These are phyloP conservation scores for Pristionchus maxplancki DNA, from an alignment of 2,888 invertebrate genomes.

Conservation along the genomic window DNA sequence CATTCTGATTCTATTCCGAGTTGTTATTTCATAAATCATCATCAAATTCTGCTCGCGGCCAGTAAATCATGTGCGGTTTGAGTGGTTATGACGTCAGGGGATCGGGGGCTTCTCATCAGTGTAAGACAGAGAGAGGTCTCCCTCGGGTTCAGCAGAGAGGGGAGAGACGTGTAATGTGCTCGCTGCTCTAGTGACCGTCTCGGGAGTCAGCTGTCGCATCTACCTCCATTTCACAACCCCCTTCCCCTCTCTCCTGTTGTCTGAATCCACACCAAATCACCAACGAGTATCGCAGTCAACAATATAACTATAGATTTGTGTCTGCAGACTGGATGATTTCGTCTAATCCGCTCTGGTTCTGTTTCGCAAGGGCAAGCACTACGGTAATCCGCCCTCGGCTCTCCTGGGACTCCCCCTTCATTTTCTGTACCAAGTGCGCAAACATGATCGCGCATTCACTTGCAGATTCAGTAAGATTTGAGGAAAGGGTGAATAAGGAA, in stretches of 20 bases:
- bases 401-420: background rate
- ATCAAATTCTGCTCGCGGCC: background rate
- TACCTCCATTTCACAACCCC: constrained; percentile 21
- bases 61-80: constrained; percentile 7
- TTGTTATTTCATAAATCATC: too few species aligned
- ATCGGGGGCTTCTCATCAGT: constrained; percentile 23
- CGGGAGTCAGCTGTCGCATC: background rate
- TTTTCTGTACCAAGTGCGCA: background rate
- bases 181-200: constrained; percentile 37
- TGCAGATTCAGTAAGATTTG: background rate
- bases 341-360: too few species aligned
- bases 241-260: background rate
- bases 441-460: background rate
- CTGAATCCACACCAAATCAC: background rate
- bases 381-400: background rate
- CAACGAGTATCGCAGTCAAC: background rate
- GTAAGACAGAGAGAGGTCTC: background rate
- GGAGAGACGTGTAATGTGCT: constrained; percentile 23
- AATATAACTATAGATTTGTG: background rate
- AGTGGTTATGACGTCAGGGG: constrained; percentile 16
- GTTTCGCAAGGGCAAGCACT: constrained; percentile 2
- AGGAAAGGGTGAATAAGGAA: background rate
- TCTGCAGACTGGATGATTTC: background rate
- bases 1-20: too few species aligned
- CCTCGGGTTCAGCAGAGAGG: background rate